Conservation (phyloP, 2,888 invertebrate species). For the Megamerina dolium region DNA sequence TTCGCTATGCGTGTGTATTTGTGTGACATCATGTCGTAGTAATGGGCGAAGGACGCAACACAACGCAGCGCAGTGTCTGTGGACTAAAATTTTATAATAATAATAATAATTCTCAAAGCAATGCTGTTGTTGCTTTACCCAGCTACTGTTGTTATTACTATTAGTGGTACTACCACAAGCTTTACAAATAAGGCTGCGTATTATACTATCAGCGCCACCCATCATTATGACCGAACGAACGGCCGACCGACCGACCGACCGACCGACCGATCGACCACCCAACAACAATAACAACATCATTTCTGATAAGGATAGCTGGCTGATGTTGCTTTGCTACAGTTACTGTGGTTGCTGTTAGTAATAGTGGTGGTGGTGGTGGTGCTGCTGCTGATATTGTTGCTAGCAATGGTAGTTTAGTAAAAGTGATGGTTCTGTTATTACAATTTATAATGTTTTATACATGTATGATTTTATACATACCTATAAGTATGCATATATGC, state of each 20-base stretch:
- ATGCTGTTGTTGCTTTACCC: too few relatives aligned
- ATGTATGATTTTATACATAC: conserved; percentile 5
- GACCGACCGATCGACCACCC: conserved; percentile 1
- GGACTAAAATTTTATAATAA: conserved; percentile 37
- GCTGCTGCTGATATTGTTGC: conserved; percentile 21
- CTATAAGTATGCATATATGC: conserved; percentile 2
- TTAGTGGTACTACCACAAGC: conserved; percentile 7
- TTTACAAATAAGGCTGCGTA: conserved; percentile 19
- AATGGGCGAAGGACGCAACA: too few relatives aligned
- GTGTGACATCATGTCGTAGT: too few relatives aligned
- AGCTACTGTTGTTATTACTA: not conserved
- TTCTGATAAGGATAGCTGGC: conserved; percentile 27
- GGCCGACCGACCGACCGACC: not conserved
- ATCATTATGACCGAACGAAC: not conserved
- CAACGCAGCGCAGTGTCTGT: conserved; percentile 19
- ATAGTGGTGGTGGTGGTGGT: not conserved
- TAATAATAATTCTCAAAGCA: conserved; percentile 24
- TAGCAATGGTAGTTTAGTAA: too few relatives aligned
- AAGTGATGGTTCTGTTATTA: conserved; percentile 32
- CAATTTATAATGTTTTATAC: conserved; percentile 41
- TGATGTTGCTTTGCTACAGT: conserved; percentile 22
- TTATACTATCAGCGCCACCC: conserved; percentile 39
- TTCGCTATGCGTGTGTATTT: too few relatives aligned
- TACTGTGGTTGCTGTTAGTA: conserved; percentile 18
- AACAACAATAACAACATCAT: conserved; percentile 11